Evolutionary conservation across 2,888 invertebrate species (phyloP).

Genomic region (Eupelmus urozonus): DNA sequence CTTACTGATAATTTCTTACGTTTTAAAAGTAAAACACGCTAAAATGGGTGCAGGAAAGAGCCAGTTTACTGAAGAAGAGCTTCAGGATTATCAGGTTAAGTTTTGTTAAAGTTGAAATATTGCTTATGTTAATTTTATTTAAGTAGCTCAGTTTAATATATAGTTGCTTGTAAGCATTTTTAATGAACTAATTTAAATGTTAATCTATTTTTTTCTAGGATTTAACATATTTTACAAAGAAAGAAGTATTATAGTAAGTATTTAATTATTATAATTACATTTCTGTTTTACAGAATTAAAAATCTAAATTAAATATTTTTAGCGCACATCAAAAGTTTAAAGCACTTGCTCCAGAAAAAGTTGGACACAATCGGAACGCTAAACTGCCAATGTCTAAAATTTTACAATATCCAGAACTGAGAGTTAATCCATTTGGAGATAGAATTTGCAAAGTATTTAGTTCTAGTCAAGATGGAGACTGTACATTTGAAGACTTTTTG

Average conservation of each 20-base stretch:
- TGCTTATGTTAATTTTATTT: no score
- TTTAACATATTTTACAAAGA: constrained; percentile 94
- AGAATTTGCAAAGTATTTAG: constrained; percentile 95
- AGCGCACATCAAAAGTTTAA: constrained; percentile 95
- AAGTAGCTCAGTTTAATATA: no score
- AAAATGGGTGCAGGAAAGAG: constrained; percentile 90
- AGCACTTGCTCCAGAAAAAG: constrained; percentile 92
- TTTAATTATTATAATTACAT: constrained; percentile 13
- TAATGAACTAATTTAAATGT: no score
- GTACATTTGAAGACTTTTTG: constrained; percentile 96
- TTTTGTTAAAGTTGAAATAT: not conserved
- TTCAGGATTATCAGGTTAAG: constrained; percentile 92
- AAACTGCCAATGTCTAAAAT: constrained; percentile 91
- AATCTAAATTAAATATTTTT: constrained; percentile 66
- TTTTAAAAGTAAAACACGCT: no score
- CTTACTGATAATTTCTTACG: no score
- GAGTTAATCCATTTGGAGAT: constrained; percentile 94
- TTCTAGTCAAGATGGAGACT: constrained; percentile 92
- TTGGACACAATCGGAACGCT: constrained; percentile 92
- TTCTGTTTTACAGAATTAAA: no score
- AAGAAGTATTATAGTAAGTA: constrained; percentile 93
- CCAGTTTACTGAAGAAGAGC: constrained; percentile 91
- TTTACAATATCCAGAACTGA: constrained; percentile 90
- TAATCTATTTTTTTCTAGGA: constrained; percentile 82
- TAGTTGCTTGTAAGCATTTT: no score